phyloP scores from a whole-genome alignment of 2,113 vertebrate species.

The Cacatua alba region DNA sequence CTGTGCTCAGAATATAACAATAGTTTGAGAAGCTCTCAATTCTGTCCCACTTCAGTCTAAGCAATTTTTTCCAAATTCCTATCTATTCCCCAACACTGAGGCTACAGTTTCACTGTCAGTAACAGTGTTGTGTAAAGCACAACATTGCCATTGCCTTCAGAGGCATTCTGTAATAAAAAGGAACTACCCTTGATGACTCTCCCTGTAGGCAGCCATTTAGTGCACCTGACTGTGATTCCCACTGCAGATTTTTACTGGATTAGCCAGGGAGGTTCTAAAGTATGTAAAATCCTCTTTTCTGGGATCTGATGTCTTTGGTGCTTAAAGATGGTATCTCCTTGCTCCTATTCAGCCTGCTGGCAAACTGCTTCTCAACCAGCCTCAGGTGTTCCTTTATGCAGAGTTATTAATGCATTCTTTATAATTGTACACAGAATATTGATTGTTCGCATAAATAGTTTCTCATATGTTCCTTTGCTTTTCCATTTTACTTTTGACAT shows the following conservation, averaged over 20 bases:
- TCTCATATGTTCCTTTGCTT: not conserved
- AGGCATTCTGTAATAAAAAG: not conserved
- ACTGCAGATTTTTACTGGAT: not conserved
- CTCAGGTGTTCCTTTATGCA: not conserved
- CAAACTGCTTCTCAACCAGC: not conserved
- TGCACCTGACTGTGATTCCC: not conserved
- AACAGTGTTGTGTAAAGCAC: not conserved
- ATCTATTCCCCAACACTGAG: not conserved
- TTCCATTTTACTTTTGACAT: not conserved
- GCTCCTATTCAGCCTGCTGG: not conserved
- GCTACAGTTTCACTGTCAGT: not conserved
- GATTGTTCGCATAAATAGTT: not conserved
- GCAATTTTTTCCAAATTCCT: not conserved
- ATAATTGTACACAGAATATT: not conserved
- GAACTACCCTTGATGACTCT: not conserved
- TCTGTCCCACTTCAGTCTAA: not conserved
- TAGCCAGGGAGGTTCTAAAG: not conserved
- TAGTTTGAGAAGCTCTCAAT: not conserved
- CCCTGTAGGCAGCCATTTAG: not conserved
- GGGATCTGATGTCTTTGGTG: not conserved
- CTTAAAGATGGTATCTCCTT: not conserved
- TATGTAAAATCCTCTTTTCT: not conserved
- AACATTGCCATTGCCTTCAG: not conserved
- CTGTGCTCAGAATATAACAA: not conserved
- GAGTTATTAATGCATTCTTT: not conserved